Conservation (phyloP, 2,888 invertebrate species). For the Abrostola tripartita region DNA sequence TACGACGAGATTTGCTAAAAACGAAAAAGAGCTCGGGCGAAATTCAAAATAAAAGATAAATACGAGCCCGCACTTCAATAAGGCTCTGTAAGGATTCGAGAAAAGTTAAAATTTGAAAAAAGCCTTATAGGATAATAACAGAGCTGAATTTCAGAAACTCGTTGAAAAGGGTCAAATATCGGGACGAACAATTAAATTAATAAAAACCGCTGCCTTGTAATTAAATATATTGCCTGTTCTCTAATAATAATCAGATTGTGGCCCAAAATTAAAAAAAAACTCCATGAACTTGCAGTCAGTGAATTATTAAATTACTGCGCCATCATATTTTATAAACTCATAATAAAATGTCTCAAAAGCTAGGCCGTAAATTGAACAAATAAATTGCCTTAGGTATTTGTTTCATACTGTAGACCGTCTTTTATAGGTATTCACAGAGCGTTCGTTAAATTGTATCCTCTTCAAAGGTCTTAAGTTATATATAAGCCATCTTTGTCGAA, state of each 20-base stretch:
- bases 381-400: conserved; percentile 41
- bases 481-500: conserved; percentile 9
- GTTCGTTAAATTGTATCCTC: conserved; percentile 36
- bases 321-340: conserved; percentile 29
- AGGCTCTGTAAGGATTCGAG: conserved; percentile 29
- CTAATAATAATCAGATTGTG: conserved; percentile 21
- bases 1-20: conserved; percentile 43
- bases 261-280: conserved; percentile 40
- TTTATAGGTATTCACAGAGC: conserved; percentile 31
- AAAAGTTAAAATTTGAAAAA: conserved; percentile 50
- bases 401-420: conserved; percentile 28
- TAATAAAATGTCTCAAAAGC: conserved; percentile 37
- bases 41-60: conserved; percentile 53
- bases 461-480: conserved; percentile 33
- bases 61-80: conserved; percentile 50
- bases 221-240: conserved; percentile 38
- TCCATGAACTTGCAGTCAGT: conserved; percentile 46
- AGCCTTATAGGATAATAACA: conserved; percentile 29
- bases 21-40: conserved; percentile 39
- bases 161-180: conserved; percentile 51
- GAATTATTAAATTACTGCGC: conserved; percentile 35
- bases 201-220: conserved; percentile 30
- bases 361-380: conserved; percentile 32
- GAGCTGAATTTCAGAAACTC: conserved; percentile 49
- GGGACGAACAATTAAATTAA: conserved; percentile 44